Evolutionary conservation across 2,797 vertebrate species (phyloP).

Genomic region (Odontamblyopus lacepedii): DNA sequence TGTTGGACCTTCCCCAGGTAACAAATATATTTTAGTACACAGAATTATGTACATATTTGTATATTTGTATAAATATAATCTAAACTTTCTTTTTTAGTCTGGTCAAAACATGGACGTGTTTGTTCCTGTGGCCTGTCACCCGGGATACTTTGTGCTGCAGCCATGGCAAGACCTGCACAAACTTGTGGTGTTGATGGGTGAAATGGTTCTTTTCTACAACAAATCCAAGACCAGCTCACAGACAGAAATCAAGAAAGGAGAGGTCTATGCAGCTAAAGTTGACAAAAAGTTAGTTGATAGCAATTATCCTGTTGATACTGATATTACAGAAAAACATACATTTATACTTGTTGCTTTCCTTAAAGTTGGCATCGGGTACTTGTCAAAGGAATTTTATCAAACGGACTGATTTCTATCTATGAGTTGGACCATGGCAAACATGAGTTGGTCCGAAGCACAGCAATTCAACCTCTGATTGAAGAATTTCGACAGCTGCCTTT

Average conservation of each 20-base stretch:
- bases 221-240: constrained; percentile 61
- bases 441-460: constrained; percentile 80
- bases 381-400: constrained; percentile 86
- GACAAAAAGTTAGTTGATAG: constrained; percentile 83
- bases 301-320: background rate
- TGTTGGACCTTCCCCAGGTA: constrained; percentile 64
- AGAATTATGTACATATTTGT: background rate
- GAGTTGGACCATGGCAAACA: constrained; percentile 91
- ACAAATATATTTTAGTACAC: background rate
- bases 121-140: constrained; percentile 90
- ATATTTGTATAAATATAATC: background rate
- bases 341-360: background rate
- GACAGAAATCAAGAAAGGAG: constrained; percentile 78
- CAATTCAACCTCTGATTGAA: constrained; percentile 82
- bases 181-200: constrained; percentile 89
- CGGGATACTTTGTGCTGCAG: constrained; percentile 92
- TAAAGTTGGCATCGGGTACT: constrained; percentile 90
- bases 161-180: constrained; percentile 92
- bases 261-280: constrained; percentile 89
- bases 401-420: constrained; percentile 88
- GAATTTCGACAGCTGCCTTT: constrained; percentile 90
- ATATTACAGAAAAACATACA: background rate
- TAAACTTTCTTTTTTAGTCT: constrained; percentile 53
- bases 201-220: constrained; percentile 94
- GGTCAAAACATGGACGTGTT: constrained; percentile 90